Conservation (phyloP, 2,797 vertebrate species). For the Alcedo atthis region DNA sequence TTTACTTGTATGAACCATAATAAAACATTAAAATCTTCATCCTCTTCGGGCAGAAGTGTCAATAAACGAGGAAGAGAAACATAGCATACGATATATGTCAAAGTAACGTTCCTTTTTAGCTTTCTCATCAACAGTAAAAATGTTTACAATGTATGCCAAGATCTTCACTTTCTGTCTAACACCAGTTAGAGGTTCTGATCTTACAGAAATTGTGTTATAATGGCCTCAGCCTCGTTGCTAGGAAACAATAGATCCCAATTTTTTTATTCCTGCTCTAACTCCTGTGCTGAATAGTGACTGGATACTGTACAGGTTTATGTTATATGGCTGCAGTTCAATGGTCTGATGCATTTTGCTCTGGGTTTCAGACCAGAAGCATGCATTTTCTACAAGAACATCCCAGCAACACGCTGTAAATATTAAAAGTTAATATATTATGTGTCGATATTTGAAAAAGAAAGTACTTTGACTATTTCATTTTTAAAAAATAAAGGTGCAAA, state of each 20-base stretch:
- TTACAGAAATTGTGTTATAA: slow-evolving; percentile 81
- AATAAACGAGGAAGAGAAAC: slow-evolving; percentile 67
- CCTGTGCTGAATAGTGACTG: slow-evolving; percentile 85
- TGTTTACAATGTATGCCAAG: slow-evolving; percentile 84
- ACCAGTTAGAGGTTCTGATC: slow-evolving; percentile 80
- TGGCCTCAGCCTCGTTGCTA: slow-evolving; percentile 81
- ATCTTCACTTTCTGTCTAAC: slow-evolving; percentile 80
- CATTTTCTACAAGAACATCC: slow-evolving; percentile 84
- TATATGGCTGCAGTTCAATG: slow-evolving; percentile 81
- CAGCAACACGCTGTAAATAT: slow-evolving; percentile 84
- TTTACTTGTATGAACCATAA: slow-evolving; percentile 81
- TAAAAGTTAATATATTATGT: slow-evolving; percentile 85
- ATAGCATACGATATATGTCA: slow-evolving; percentile 70
- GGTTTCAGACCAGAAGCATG: slow-evolving; percentile 83
- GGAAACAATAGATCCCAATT: slow-evolving; percentile 81
- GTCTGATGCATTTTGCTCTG: slow-evolving; percentile 85
- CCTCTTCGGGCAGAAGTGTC: slow-evolving; percentile 75
- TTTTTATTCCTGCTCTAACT: slow-evolving; percentile 83
- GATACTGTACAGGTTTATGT: slow-evolving; percentile 85
- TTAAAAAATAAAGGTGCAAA: slow-evolving; percentile 88
- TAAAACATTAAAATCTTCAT: slow-evolving; percentile 75
- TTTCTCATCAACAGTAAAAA: slow-evolving; percentile 80
- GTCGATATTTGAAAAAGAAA: slow-evolving; percentile 86
- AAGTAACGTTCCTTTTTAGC: slow-evolving; percentile 75
- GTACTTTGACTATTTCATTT: slow-evolving; percentile 90